Conservation (phyloP, 2,113 vertebrate genomes). For the Madoqua kirkii region DNA sequence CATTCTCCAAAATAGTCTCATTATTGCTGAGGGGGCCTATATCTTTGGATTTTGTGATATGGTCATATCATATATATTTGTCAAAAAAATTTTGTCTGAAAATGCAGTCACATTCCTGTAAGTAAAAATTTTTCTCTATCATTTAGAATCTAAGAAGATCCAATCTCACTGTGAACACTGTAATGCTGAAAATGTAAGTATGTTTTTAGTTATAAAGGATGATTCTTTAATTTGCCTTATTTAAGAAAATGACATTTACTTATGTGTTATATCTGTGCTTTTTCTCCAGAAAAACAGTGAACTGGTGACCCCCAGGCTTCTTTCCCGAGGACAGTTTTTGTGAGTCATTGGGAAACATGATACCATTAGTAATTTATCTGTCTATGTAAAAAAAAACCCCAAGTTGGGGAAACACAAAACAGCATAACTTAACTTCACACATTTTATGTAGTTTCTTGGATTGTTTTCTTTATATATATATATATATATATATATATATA, state of each 20-base stretch:
- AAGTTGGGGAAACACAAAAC: neutral
- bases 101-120: neutral
- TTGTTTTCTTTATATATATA: neutral
- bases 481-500: neutral
- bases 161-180: slow-evolving; percentile 60
- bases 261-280: neutral
- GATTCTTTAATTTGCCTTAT: neutral
- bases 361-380: neutral
- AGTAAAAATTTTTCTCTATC: slow-evolving; percentile 27
- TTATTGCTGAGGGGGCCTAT: neutral
- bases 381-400: neutral
- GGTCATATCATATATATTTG: neutral
- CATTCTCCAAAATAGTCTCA: neutral
- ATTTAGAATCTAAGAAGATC: slow-evolving; percentile 53
- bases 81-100: neutral
- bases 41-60: slow-evolving; percentile 10
- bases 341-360: slow-evolving; percentile 69
- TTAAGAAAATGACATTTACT: neutral
- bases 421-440: neutral
- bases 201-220: neutral
- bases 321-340: slow-evolving; percentile 82
- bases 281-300: slow-evolving; percentile 80
- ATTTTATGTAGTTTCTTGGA: neutral
- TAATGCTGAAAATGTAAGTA: slow-evolving; percentile 68
- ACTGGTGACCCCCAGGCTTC: slow-evolving; percentile 81